These are phyloP conservation scores for Melanaphis sacchari DNA, from an alignment of 1,140 invertebrate species.

Conservation along the genomic window DNA sequence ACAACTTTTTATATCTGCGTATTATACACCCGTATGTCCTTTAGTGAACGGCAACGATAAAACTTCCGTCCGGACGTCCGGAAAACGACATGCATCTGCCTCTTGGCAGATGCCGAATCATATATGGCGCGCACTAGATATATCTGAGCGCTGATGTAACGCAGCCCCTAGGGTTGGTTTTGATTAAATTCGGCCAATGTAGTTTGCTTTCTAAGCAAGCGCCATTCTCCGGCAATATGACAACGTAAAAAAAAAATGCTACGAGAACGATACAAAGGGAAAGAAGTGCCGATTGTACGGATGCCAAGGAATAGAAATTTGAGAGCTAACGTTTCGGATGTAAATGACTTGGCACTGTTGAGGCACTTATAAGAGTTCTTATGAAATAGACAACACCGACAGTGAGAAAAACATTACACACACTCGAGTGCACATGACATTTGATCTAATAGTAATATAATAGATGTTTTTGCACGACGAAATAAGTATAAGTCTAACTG, in stretches of 20 bases:
- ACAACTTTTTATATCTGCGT: not conserved
- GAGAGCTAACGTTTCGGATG: conserved; percentile 39
- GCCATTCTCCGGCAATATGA: not conserved
- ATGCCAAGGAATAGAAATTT: conserved; percentile 51
- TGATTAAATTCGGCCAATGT: conserved; percentile 53
- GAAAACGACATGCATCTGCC: conserved; percentile 39
- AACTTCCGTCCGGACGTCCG: conserved; percentile 26
- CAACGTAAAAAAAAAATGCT: not conserved
- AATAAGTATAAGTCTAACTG: not conserved
- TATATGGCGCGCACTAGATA: not conserved
- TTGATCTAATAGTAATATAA: not conserved
- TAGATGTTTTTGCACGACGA: not conserved
- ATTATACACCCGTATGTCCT: not conserved
- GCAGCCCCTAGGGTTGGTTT: conserved; percentile 35
- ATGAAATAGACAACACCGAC: not conserved
- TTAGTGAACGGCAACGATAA: not conserved
- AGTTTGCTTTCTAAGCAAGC: not conserved
- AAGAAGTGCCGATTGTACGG: conserved; percentile 49
- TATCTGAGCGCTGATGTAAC: conserved; percentile 12
- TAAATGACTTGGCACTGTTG: conserved; percentile 50
- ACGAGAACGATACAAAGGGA: not conserved
- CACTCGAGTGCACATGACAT: not conserved
- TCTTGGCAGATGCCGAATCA: conserved; percentile 16
- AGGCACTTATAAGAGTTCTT: not conserved
- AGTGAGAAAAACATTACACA: not conserved